Evolutionary conservation across 2,113 vertebrate species (phyloP).

Genomic region (Lophius piscatorius): DNA sequence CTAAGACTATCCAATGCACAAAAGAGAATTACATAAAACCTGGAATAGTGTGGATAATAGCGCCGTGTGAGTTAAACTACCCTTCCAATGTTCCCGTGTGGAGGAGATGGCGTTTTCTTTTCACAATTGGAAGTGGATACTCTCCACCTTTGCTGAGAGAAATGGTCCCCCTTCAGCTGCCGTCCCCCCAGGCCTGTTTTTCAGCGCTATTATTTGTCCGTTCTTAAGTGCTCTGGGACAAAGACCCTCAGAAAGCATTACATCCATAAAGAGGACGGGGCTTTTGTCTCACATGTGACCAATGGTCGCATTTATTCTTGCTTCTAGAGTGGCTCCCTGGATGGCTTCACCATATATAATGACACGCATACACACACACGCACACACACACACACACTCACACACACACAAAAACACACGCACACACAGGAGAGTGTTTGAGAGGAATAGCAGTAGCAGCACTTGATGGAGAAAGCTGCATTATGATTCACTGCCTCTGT

Average conservation of each 20-base stretch:
- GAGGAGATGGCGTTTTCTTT: no score
- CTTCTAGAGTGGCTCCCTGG: conserved; percentile 17
- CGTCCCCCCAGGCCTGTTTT: conserved; percentile 38
- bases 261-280: conserved; percentile 22
- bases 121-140: conserved; percentile 2
- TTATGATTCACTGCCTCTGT: conserved; percentile 53
- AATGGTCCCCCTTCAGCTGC: conserved; percentile 25
- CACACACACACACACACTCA: conserved; percentile 17
- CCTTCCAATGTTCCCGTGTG: no score
- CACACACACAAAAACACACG: no score
- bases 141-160: conserved; percentile 21
- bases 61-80: no score
- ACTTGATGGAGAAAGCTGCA: conserved; percentile 21
- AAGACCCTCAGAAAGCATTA: conserved; percentile 42
- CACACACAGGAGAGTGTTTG: no score
- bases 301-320: conserved; percentile 37
- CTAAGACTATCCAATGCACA: no score
- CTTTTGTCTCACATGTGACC: conserved; percentile 28
- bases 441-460: conserved; percentile 21
- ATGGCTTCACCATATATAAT: conserved; percentile 16
- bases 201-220: conserved; percentile 43
- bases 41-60: no score
- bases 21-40: no score
- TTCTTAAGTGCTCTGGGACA: conserved; percentile 52
- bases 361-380: conserved; percentile 7